Conservation (phyloP, 2,797 vertebrate species). For the Notolepis coatsorum region DNA sequence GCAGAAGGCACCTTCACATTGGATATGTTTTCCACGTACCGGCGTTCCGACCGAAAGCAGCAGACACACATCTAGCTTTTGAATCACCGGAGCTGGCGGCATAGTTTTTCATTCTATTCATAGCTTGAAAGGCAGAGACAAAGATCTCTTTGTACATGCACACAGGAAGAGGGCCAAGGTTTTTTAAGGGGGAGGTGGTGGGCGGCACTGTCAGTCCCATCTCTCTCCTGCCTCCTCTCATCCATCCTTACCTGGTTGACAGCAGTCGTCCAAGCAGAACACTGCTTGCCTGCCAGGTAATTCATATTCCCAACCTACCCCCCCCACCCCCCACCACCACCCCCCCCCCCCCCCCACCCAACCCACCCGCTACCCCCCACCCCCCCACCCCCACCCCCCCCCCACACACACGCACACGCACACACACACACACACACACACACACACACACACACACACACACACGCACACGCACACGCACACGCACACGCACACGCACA, state of each 20-base stretch:
- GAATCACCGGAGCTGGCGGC: not conserved
- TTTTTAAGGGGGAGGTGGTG: slow-evolving; percentile 31
- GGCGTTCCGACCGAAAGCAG: not conserved
- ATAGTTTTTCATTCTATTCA: slow-evolving; percentile 18
- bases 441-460: too few relatives aligned
- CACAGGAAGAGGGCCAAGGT: slow-evolving; percentile 40
- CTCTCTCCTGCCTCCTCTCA: slow-evolving; percentile 77
- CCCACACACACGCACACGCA: slow-evolving; percentile 43
- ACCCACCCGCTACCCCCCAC: too few relatives aligned
- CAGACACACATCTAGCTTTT: not conserved
- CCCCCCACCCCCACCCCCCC: too few relatives aligned
- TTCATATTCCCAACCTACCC: slow-evolving; percentile 82
- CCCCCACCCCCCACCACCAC: slow-evolving; percentile 29
- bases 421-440: too few relatives aligned
- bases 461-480: too few relatives aligned
- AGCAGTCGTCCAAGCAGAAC: slow-evolving; percentile 83
- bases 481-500: too few relatives aligned
- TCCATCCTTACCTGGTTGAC: slow-evolving; percentile 77
- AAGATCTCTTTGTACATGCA: slow-evolving; percentile 31
- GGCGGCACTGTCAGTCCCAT: slow-evolving; percentile 76
- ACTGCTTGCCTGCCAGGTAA: slow-evolving; percentile 76
- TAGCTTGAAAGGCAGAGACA: slow-evolving; percentile 23
- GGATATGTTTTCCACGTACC: not conserved
- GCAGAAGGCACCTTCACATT: not conserved
- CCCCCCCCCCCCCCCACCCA: slow-evolving; percentile 44